These are phyloP conservation scores for Alligator sinensis DNA, from an alignment of 2,113 vertebrate genomes.

Conservation along the genomic window DNA sequence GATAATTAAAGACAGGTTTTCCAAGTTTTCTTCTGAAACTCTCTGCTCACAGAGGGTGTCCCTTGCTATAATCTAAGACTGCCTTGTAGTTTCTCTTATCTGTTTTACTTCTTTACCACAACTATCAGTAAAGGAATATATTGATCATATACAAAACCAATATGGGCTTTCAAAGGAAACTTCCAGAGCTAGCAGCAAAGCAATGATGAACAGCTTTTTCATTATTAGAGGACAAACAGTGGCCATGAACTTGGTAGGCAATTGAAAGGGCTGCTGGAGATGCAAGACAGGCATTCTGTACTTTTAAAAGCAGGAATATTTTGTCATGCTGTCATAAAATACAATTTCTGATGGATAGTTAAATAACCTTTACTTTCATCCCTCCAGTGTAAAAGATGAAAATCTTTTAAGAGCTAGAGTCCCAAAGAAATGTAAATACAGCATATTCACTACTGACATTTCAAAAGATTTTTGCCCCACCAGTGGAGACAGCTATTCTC, in stretches of 20 bases:
- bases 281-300: background rate
- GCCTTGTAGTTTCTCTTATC: background rate
- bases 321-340: slow-evolving; percentile 55
- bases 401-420: slow-evolving; percentile 73
- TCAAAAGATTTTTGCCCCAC: slow-evolving; percentile 77
- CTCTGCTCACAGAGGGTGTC: background rate
- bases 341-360: slow-evolving; percentile 62
- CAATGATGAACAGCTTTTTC: slow-evolving; percentile 22
- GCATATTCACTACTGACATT: slow-evolving; percentile 78
- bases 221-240: background rate
- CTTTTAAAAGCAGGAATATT: slow-evolving; percentile 4
- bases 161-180: background rate
- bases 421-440: slow-evolving; percentile 83
- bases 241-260: background rate
- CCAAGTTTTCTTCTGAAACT: background rate
- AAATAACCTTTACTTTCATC: slow-evolving; percentile 80
- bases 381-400: slow-evolving; percentile 71
- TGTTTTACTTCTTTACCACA: background rate
- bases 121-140: background rate
- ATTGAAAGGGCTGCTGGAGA: background rate
- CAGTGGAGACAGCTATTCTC: slow-evolving; percentile 63
- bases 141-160: background rate
- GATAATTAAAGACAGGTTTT: background rate
- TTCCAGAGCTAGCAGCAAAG: background rate
- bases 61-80: background rate